A percentile compares a stretch with the other conserved stretches of the same genome.
These are phyloP conservation scores for Phyllotis vaccarum DNA, from an alignment of 2,797 vertebrate species.

Conservation along the genomic window DNA sequence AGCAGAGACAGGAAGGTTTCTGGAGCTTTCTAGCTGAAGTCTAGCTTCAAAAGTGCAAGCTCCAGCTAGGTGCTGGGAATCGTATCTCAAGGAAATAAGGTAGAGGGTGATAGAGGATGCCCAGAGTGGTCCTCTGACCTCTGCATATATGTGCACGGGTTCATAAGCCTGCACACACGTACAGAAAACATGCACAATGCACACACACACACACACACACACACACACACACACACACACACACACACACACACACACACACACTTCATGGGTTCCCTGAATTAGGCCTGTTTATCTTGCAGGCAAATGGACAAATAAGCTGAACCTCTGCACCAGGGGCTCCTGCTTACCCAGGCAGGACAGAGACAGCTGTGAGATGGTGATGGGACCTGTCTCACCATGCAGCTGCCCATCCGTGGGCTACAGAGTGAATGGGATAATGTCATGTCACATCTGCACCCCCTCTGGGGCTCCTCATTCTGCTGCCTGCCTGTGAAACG, in stretches of 20 bases:
- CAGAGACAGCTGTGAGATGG: neutral
- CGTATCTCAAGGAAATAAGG: neutral
- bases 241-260: neutral
- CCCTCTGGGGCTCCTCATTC: neutral
- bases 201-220: too few relatives aligned
- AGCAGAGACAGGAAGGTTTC: neutral
- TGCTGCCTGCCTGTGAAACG: neutral
- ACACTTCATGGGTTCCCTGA: neutral
- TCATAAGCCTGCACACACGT: neutral
- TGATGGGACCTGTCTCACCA: accelerated
- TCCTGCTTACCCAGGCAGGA: constrained; percentile 38
- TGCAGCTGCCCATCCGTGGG: neutral
- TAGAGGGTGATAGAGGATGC: neutral
- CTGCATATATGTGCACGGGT: neutral
- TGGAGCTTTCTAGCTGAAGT: neutral
- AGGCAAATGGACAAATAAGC: constrained; percentile 16
- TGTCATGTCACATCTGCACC: too few relatives aligned
- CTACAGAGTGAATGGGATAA: neutral
- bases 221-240: neutral
- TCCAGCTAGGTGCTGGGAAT: neutral
- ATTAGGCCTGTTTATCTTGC: too few relatives aligned
- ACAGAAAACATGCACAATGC: neutral
- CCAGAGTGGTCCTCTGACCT: neutral
- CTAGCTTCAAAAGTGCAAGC: neutral
- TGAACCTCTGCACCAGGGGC: neutral